phyloP scores from a whole-genome alignment of 2,888 invertebrate genomes.

The Machimus atricapillus region DNA sequence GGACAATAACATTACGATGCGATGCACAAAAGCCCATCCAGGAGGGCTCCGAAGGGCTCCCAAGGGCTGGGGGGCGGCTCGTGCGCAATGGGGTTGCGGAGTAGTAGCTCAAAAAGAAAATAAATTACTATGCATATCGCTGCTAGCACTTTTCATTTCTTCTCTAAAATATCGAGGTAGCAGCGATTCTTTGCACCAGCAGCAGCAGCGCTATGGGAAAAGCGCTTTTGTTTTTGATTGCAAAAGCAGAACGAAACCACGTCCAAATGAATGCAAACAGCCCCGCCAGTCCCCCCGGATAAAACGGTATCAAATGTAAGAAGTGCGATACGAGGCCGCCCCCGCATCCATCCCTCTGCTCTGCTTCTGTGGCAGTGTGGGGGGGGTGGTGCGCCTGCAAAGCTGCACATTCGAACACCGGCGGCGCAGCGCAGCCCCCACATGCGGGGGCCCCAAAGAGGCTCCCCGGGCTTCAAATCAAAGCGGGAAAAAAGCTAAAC shows the following conservation, averaged over 20 bases:
- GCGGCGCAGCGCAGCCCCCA: not conserved
- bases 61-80: not conserved
- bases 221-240: slow-evolving; percentile 31
- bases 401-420: not conserved
- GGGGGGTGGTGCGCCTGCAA: not conserved
- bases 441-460: not conserved
- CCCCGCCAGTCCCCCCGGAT: not conserved
- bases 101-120: slow-evolving; percentile 2
- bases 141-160: slow-evolving; percentile 31
- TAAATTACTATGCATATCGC: slow-evolving; percentile 31
- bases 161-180: slow-evolving; percentile 31
- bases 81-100: slow-evolving; percentile 20
- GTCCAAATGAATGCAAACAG: slow-evolving; percentile 33
- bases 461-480: not conserved
- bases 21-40: not conserved
- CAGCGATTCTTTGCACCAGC: not conserved
- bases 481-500: slow-evolving; percentile 20
- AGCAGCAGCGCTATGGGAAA: not conserved
- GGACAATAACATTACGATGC: slow-evolving; percentile 9
- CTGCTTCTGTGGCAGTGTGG: not conserved
- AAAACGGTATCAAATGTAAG: slow-evolving; percentile 9
- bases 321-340: not conserved
- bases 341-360: not conserved
- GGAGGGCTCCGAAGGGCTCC: not conserved
- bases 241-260: slow-evolving; percentile 33